Evolutionary conservation across 2,888 invertebrate species (phyloP).

Genomic region (Cheilosia vernalis): DNA sequence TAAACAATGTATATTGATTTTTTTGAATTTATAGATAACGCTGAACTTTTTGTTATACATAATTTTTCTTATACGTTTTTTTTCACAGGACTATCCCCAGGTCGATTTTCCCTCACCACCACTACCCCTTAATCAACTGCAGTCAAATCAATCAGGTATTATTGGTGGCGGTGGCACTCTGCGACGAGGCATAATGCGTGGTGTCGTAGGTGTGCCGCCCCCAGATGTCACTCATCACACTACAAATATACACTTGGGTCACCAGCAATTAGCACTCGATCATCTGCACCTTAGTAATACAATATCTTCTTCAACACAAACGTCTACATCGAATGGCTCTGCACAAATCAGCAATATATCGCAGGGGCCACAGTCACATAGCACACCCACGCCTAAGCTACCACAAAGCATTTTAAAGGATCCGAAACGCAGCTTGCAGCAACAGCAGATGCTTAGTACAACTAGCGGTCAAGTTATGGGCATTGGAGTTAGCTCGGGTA

Average conservation of each 20-base stretch:
- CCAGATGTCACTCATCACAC: slow-evolving; percentile 83
- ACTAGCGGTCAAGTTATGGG: slow-evolving; percentile 65
- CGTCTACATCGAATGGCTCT: slow-evolving; percentile 80
- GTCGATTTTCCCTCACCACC: slow-evolving; percentile 81
- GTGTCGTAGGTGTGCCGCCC: slow-evolving; percentile 81
- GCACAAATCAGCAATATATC: slow-evolving; percentile 75
- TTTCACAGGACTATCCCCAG: slow-evolving; percentile 82
- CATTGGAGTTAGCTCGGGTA: slow-evolving; percentile 57
- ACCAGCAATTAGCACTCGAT: slow-evolving; percentile 79
- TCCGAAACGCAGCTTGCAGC: slow-evolving; percentile 86
- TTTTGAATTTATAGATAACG: too few relatives aligned
- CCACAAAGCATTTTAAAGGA: slow-evolving; percentile 87
- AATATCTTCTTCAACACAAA: slow-evolving; percentile 80
- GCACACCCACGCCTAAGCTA: slow-evolving; percentile 83
- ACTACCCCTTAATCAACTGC: slow-evolving; percentile 81
- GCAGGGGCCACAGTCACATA: slow-evolving; percentile 75
- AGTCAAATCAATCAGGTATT: slow-evolving; percentile 80
- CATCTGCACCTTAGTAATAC: slow-evolving; percentile 81
- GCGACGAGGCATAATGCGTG: slow-evolving; percentile 82
- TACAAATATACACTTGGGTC: slow-evolving; percentile 76
- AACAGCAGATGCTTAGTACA: slow-evolving; percentile 79
- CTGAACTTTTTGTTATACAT: background rate
- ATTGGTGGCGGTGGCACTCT: slow-evolving; percentile 80
- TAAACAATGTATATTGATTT: too few relatives aligned
- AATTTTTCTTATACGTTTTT: slow-evolving; percentile 8